phyloP scores from a whole-genome alignment of 2,888 invertebrate species.

The Ormyrus pomaceus region DNA sequence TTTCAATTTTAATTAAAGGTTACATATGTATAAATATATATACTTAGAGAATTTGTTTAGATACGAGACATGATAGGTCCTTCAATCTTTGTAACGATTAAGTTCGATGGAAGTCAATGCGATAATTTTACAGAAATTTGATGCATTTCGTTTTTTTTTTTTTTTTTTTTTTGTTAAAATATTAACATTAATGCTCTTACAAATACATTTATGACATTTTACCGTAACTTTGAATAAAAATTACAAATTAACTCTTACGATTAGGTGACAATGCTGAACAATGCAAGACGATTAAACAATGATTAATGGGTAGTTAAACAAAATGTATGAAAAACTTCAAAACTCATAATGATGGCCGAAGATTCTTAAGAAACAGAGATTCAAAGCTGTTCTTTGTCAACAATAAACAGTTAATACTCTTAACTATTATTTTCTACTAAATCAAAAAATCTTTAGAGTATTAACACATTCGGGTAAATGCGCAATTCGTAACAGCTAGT shows the following conservation, averaged over 20 bases:
- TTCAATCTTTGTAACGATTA: conserved; percentile 42
- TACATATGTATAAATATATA: conserved; percentile 46
- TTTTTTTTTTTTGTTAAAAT: conserved; percentile 37
- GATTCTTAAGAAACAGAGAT: conserved; percentile 38
- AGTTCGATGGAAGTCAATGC: conserved; percentile 52
- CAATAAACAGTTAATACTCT: conserved; percentile 39
- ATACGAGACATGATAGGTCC: conserved; percentile 45
- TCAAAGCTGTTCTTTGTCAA: conserved; percentile 21
- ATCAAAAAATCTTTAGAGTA: conserved; percentile 41
- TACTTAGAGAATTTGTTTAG: conserved; percentile 44
- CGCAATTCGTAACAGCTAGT: conserved; percentile 42
- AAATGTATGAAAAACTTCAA: conserved; percentile 44
- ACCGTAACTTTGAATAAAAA: conserved; percentile 43
- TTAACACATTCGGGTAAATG: conserved; percentile 42
- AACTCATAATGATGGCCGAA: conserved; percentile 33
- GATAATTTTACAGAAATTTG: conserved; percentile 50
- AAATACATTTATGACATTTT: conserved; percentile 39
- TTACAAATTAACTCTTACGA: conserved; percentile 40
- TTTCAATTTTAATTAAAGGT: conserved; percentile 41
- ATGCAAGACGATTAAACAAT: conserved; percentile 35
- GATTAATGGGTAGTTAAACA: conserved; percentile 51
- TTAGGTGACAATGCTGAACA: conserved; percentile 37
- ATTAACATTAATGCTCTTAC: conserved; percentile 30
- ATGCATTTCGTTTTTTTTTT: conserved; percentile 31
- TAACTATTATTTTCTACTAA: conserved; percentile 42